Percentiles rank a stretch among this genome's conserved stretches.
phyloP scores from a whole-genome alignment of 2,888 invertebrate genomes.

The Hemicrepidius hirtus region DNA sequence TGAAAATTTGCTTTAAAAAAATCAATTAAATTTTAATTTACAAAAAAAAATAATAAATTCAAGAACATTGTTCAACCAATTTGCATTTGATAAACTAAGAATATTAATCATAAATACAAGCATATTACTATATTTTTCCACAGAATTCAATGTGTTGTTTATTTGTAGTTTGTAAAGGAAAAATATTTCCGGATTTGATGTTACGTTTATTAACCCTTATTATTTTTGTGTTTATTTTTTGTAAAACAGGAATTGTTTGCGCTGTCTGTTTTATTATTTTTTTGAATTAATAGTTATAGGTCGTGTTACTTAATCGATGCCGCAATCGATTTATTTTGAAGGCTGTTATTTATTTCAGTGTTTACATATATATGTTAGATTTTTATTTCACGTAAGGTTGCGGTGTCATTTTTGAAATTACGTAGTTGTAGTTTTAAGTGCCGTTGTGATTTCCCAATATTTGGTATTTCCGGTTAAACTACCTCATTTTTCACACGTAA shows the following conservation, averaged over 20 bases:
- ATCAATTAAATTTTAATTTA: neutral
- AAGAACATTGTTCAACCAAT: slow-evolving; percentile 48
- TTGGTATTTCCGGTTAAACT: slow-evolving; percentile 53
- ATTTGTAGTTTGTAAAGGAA: slow-evolving; percentile 43
- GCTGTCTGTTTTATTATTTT: slow-evolving; percentile 39
- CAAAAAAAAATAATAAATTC: slow-evolving; percentile 16
- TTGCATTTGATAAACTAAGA: slow-evolving; percentile 48
- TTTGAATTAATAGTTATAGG: slow-evolving; percentile 29
- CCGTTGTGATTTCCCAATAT: slow-evolving; percentile 51
- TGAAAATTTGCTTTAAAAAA: slow-evolving; percentile 40
- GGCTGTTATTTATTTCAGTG: slow-evolving; percentile 55
- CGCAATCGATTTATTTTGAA: slow-evolving; percentile 46
- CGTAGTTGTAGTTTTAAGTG: slow-evolving; percentile 46
- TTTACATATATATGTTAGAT: slow-evolving; percentile 45
- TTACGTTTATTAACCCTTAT: slow-evolving; percentile 51
- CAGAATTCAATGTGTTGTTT: slow-evolving; percentile 45
- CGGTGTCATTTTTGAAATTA: slow-evolving; percentile 42
- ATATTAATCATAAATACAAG: slow-evolving; percentile 39
- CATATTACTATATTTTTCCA: slow-evolving; percentile 51
- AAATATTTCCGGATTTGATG: slow-evolving; percentile 22
- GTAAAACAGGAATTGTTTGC: slow-evolving; percentile 42
- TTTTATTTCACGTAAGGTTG: slow-evolving; percentile 45
- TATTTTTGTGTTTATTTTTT: slow-evolving; percentile 55
- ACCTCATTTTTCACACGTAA: slow-evolving; percentile 56
- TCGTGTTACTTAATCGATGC: slow-evolving; percentile 40